phyloP scores from a whole-genome alignment of 37 sponge, comb jelly and placozoan genomes.

The Aphrocallistes beatrix region DNA sequence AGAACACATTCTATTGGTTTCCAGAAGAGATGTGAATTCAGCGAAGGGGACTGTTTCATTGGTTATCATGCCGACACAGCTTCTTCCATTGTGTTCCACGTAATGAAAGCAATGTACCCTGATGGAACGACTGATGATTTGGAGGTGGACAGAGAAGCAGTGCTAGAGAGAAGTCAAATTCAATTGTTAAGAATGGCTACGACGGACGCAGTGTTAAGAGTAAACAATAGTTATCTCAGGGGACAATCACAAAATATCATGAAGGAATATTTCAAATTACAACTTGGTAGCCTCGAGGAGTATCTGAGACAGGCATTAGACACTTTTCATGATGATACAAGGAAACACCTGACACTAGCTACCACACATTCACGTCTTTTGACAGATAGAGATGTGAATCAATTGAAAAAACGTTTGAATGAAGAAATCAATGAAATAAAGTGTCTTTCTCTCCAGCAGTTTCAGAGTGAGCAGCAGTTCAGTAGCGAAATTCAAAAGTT shows the following conservation, averaged over 20 bases:
- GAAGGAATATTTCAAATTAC: not conserved
- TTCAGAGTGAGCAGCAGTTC: not conserved
- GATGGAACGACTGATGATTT: not conserved
- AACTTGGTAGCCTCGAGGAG: not conserved
- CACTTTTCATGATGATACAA: not conserved
- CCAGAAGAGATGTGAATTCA: constrained; percentile 18
- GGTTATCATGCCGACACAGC: constrained; percentile 78
- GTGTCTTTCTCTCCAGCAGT: constrained; percentile 1
- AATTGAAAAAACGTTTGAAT: not conserved
- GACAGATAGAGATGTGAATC: not conserved
- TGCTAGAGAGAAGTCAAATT: constrained; percentile 3
- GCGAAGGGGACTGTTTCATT: constrained; percentile 59
- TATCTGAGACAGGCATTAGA: not conserved
- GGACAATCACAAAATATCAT: not conserved
- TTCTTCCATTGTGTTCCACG: constrained; percentile 77
- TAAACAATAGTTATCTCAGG: not conserved
- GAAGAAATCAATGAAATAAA: not conserved
- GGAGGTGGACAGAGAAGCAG: not conserved
- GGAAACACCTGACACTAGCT: not conserved
- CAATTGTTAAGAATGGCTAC: not conserved
- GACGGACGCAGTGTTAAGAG: not conserved
- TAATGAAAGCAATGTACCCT: constrained; percentile 13
- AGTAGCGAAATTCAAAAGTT: not conserved
- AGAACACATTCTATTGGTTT: not conserved
- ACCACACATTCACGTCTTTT: not conserved